A percentile compares a stretch with the other conserved stretches of the same genome.
These are phyloP conservation scores for Perodicticus potto DNA, from an alignment of 2,797 vertebrate species.

Conservation along the genomic window DNA sequence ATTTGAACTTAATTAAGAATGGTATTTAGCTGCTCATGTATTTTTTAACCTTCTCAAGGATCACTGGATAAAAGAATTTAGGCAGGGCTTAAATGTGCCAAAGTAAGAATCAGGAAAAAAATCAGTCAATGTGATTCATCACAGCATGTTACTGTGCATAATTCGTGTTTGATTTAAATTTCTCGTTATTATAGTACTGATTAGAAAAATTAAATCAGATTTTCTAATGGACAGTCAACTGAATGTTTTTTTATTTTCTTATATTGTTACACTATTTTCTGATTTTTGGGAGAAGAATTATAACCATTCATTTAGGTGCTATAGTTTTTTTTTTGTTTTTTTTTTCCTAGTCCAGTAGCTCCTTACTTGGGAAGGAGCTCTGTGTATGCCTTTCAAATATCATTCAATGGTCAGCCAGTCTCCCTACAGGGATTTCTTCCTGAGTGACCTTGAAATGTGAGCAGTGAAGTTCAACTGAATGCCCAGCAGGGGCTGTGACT, in stretches of 20 bases:
- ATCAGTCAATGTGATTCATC: not conserved
- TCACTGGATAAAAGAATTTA: not conserved
- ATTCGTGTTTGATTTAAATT: conserved; percentile 13
- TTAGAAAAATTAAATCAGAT: conserved; percentile 1
- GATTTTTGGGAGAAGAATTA: not conserved
- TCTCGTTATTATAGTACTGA: not conserved
- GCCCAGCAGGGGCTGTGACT: not conserved
- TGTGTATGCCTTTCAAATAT: not conserved
- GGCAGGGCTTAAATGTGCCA: not conserved
- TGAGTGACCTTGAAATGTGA: not conserved
- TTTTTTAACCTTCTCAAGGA: not conserved
- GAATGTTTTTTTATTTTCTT: conserved; percentile 12
- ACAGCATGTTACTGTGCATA: not conserved
- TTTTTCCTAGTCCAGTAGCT: not conserved
- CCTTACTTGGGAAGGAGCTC: too few species aligned
- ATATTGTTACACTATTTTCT: not conserved
- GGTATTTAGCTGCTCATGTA: not conserved
- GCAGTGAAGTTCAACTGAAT: too few species aligned
- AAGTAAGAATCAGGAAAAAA: not conserved
- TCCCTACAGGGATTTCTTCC: not conserved
- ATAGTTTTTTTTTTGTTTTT: not conserved
- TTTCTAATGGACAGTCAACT: conserved; percentile 14
- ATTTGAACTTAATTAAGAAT: not conserved
- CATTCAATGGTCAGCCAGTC: not conserved
- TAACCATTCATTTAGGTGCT: not conserved